A percentile compares a stretch with the other conserved stretches of the same genome.
Conservation (phyloP, 2,113 vertebrate genomes). For the Pogonocichla stellata region DNA sequence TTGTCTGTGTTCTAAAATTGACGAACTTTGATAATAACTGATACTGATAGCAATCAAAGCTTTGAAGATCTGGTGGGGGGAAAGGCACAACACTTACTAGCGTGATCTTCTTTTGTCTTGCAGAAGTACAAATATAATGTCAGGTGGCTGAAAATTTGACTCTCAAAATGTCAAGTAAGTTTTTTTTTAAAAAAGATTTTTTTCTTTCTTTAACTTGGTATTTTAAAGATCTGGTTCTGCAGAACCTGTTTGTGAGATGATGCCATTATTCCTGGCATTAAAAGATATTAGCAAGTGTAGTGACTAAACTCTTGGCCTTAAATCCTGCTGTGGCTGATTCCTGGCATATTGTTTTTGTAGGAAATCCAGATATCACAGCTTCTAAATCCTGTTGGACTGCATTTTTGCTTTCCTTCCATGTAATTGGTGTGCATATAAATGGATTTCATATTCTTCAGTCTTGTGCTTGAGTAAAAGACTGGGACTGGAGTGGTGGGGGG, state of each 20-base stretch:
- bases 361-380: background rate
- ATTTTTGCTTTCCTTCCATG: background rate
- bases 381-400: background rate
- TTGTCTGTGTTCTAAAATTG: background rate
- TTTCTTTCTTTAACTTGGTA: background rate
- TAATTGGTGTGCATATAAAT: background rate
- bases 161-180: conserved; percentile 89
- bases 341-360: background rate
- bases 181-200: background rate
- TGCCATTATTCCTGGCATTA: background rate
- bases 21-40: background rate
- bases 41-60: background rate
- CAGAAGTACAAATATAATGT: conserved; percentile 79
- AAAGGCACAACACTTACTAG: conserved; percentile 42
- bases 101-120: conserved; percentile 74
- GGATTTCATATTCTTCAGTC: background rate
- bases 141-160: conserved; percentile 78
- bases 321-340: background rate
- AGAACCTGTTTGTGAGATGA: background rate
- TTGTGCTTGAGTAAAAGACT: background rate
- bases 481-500: background rate
- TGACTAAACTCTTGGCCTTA: background rate
- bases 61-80: conserved; percentile 1
- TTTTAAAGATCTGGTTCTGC: background rate
- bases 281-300: background rate